These are phyloP conservation scores for Netelia inedita DNA, from an alignment of 2,888 invertebrate genomes.

Conservation along the genomic window DNA sequence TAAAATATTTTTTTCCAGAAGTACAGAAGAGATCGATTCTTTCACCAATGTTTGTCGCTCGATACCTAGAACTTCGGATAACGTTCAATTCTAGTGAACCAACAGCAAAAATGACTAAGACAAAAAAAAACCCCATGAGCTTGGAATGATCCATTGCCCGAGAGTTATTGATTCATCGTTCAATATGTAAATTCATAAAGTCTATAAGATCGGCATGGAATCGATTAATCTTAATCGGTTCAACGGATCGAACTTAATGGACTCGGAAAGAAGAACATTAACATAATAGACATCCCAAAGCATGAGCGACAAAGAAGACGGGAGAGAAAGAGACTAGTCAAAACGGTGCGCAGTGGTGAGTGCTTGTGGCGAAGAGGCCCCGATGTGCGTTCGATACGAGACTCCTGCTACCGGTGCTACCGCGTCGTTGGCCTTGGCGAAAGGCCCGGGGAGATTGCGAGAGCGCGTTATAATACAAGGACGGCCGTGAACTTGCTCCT, in stretches of 20 bases:
- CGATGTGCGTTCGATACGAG: constrained; percentile 3
- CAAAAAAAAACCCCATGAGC: not conserved
- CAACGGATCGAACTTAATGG: constrained; percentile 69
- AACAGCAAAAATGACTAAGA: not conserved
- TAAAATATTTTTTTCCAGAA: too few relatives aligned
- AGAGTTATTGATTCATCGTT: constrained; percentile 15
- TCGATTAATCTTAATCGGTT: constrained; percentile 68
- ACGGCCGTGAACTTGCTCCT: constrained; percentile 81
- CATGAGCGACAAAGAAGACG: not conserved
- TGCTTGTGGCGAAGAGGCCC: constrained; percentile 12
- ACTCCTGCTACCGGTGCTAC: constrained; percentile 39
- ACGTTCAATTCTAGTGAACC: not conserved
- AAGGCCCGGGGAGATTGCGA: constrained; percentile 71
- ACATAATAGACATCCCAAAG: constrained; percentile 68
- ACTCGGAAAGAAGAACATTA: constrained; percentile 61
- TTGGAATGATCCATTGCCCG: not conserved
- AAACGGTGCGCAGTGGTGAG: not conserved
- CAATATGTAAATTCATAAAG: constrained; percentile 40
- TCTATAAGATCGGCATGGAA: constrained; percentile 31
- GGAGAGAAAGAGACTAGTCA: constrained; percentile 3
- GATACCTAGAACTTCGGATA: too few relatives aligned
- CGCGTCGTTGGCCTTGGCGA: constrained; percentile 72
- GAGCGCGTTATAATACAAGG: constrained; percentile 69
- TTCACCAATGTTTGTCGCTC: too few relatives aligned
- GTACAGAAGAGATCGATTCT: too few relatives aligned